Evolutionary conservation across 2,797 vertebrate species (phyloP).

Genomic region (Gastrophryne carolinensis): DNA sequence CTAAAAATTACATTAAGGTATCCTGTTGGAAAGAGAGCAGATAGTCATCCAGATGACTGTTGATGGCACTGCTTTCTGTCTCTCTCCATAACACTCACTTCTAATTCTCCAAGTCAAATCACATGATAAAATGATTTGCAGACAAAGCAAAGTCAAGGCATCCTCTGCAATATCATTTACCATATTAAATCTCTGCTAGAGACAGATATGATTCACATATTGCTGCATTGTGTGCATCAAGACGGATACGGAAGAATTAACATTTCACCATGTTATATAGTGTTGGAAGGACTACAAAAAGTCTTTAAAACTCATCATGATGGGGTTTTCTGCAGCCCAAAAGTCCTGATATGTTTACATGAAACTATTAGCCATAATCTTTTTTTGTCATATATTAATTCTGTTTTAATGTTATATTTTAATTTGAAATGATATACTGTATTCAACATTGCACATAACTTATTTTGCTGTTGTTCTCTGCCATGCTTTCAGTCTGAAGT

Average conservation of each 20-base stretch:
- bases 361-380: too few species aligned
- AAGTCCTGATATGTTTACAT: neutral
- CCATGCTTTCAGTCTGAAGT: too few species aligned
- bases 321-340: neutral
- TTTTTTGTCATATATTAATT: too few species aligned
- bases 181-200: constrained; percentile 10
- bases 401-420: too few species aligned
- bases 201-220: constrained; percentile 21
- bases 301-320: neutral
- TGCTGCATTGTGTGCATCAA: neutral
- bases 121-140: constrained; percentile 30
- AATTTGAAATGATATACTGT: too few species aligned
- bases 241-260: neutral
- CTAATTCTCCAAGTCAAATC: constrained; percentile 13
- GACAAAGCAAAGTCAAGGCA: neutral
- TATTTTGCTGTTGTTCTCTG: too few species aligned
- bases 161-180: constrained; percentile 14
- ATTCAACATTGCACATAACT: too few species aligned
- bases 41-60: constrained; percentile 32
- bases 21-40: constrained; percentile 40
- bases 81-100: neutral
- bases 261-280: neutral
- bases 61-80: neutral
- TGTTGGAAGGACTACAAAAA: neutral
- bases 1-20: constrained; percentile 56